Conservation (phyloP, 1,140 invertebrate species). For the Luehdorfia chinensis region DNA sequence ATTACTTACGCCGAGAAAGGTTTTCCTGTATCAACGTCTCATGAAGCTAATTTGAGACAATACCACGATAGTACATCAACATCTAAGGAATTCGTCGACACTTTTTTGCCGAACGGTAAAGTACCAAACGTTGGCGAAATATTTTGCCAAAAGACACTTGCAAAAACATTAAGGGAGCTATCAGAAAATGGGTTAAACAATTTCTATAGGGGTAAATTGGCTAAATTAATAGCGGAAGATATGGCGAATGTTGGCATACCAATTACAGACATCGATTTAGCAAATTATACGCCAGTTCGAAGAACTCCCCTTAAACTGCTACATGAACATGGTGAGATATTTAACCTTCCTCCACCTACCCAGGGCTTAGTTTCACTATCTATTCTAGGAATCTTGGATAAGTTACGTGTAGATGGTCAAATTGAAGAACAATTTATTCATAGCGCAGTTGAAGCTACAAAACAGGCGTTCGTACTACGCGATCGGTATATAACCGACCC, state of each 20-base stretch:
- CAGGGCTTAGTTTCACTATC: slow-evolving; percentile 58
- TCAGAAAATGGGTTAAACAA: slow-evolving; percentile 51
- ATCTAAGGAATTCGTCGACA: slow-evolving; percentile 37
- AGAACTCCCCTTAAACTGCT: slow-evolving; percentile 43
- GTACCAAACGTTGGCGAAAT: slow-evolving; percentile 41
- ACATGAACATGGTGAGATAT: slow-evolving; percentile 47
- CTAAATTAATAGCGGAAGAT: slow-evolving; percentile 52
- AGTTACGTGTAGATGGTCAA: slow-evolving; percentile 50
- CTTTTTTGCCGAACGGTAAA: slow-evolving; percentile 39
- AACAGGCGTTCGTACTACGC: slow-evolving; percentile 55
- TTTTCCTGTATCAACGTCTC: slow-evolving; percentile 42
- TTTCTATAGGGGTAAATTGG: slow-evolving; percentile 58
- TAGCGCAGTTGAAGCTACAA: slow-evolving; percentile 59
- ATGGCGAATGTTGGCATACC: slow-evolving; percentile 53
- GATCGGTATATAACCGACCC: slow-evolving; percentile 63
- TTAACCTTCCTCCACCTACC: slow-evolving; percentile 59
- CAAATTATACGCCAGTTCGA: slow-evolving; percentile 49
- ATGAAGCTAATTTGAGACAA: slow-evolving; percentile 23
- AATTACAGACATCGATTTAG: slow-evolving; percentile 56
- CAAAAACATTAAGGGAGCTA: slow-evolving; percentile 45
- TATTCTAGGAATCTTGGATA: slow-evolving; percentile 58
- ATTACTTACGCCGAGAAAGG: slow-evolving; percentile 60
- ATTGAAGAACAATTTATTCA: slow-evolving; percentile 65
- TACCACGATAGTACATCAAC: slow-evolving; percentile 11
- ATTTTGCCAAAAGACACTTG: slow-evolving; percentile 52